These are phyloP conservation scores for Palythoa grandiflora DNA, from an alignment of 92 coral and sea anemone genomes.

Conservation along the genomic window DNA sequence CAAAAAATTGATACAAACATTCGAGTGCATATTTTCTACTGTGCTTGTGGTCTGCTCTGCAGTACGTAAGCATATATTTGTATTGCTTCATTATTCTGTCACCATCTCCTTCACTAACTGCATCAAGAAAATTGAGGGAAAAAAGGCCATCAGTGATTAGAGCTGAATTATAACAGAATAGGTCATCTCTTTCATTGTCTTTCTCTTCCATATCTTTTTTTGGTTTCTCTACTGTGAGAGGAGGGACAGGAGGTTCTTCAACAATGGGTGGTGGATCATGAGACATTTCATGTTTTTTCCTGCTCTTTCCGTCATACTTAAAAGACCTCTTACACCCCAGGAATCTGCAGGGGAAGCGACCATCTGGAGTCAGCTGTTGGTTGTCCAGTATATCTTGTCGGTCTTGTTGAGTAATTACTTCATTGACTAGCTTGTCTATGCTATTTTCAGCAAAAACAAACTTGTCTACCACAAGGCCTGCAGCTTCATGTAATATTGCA, in stretches of 20 bases:
- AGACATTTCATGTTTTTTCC: constrained; percentile 27
- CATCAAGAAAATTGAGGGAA: constrained; percentile 40
- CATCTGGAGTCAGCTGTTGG: constrained; percentile 26
- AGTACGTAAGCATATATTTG: neutral
- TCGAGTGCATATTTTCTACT: constrained; percentile 55
- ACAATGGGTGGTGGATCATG: constrained; percentile 21
- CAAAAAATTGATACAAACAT: constrained; percentile 53
- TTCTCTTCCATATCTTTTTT: neutral
- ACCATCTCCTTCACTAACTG: constrained; percentile 7
- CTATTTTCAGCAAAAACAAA: neutral
- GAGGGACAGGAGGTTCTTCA: constrained; percentile 2
- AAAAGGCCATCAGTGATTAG: constrained; percentile 26
- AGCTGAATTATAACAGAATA: constrained; percentile 24
- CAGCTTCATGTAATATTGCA: constrained; percentile 30
- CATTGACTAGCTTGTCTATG: neutral
- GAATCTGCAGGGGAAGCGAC: constrained; percentile 42
- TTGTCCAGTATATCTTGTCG: neutral
- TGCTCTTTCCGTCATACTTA: constrained; percentile 51
- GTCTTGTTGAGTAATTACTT: constrained; percentile 10
- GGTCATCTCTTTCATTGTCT: constrained; percentile 27
- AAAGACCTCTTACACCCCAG: constrained; percentile 27
- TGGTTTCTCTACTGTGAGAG: neutral
- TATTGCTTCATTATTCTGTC: neutral
- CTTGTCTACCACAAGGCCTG: constrained; percentile 27
- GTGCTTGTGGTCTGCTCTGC: constrained; percentile 18